Percentiles rank a stretch among this genome's conserved stretches.
These are phyloP conservation scores for Calliphora vomitoria DNA, from an alignment of 2,888 invertebrate genomes.

Conservation along the genomic window DNA sequence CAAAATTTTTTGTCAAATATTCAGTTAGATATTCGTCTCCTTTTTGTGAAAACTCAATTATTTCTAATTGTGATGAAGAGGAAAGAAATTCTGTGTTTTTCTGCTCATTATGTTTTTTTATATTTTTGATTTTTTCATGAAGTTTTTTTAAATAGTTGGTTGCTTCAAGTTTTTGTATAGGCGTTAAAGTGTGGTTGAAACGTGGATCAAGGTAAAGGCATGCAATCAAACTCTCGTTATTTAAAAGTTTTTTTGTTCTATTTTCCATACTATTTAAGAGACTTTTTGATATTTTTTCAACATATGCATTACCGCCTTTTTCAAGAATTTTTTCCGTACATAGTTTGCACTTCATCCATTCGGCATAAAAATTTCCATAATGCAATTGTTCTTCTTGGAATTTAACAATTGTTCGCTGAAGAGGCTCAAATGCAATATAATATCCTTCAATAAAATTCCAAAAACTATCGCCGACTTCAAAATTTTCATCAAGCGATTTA, in stretches of 20 bases:
- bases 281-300: background rate
- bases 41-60: background rate
- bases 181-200: constrained; percentile 49
- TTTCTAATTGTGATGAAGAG: background rate
- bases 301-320: background rate
- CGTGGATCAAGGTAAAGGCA: constrained; percentile 52
- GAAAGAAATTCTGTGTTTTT: background rate
- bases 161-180: constrained; percentile 25
- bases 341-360: constrained; percentile 33
- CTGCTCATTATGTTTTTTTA: background rate
- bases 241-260: no score
- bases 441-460: constrained; percentile 43
- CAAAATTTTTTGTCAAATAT: constrained; percentile 24
- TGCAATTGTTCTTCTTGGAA: constrained; percentile 50
- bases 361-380: constrained; percentile 50
- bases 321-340: constrained; percentile 44
- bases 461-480: constrained; percentile 45
- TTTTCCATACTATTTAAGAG: constrained; percentile 30
- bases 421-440: constrained; percentile 47
- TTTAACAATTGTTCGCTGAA: constrained; percentile 41
- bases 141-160: constrained; percentile 36
- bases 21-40: constrained; percentile 19
- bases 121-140: constrained; percentile 25
- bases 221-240: constrained; percentile 33
- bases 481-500: constrained; percentile 35